A percentile compares a stretch with the other conserved stretches of the same genome.
phyloP scores from a whole-genome alignment of 1,140 invertebrate species.

The Subanguina moxae region DNA sequence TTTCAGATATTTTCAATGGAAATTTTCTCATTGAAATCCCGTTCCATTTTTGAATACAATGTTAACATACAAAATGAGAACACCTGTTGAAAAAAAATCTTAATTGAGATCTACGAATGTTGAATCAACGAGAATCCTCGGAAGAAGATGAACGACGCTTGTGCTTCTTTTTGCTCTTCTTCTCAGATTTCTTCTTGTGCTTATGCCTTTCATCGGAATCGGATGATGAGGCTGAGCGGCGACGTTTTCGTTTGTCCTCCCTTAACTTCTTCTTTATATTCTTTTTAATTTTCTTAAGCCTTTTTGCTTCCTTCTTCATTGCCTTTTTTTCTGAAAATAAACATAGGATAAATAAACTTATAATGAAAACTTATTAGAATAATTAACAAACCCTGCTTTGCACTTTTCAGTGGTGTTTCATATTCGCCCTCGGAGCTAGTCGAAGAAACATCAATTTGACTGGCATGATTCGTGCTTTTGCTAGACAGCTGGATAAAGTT shows the following conservation, averaged over 20 bases:
- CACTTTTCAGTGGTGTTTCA: slow-evolving; percentile 26
- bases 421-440: slow-evolving; percentile 36
- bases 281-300: slow-evolving; percentile 27
- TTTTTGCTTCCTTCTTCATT: slow-evolving; percentile 24
- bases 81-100: too few species aligned
- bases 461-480: slow-evolving; percentile 18
- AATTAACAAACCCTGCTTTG: slow-evolving; percentile 19
- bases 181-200: background rate
- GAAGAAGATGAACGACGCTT: background rate
- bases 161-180: background rate
- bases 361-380: background rate
- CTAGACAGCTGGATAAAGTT: slow-evolving; percentile 33
- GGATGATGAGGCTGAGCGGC: slow-evolving; percentile 15
- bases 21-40: too few species aligned
- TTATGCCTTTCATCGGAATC: background rate
- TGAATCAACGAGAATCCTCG: background rate
- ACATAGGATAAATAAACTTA: background rate
- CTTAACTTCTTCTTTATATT: slow-evolving; percentile 16
- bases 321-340: slow-evolving; percentile 15
- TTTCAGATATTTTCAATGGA: too few species aligned
- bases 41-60: too few species aligned
- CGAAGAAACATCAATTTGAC: slow-evolving; percentile 30
- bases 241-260: slow-evolving; percentile 23
- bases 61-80: too few species aligned
- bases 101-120: background rate